Evolutionary conservation across 2,113 vertebrate species (phyloP).

Genomic region (Phrynosoma blainvillii): DNA sequence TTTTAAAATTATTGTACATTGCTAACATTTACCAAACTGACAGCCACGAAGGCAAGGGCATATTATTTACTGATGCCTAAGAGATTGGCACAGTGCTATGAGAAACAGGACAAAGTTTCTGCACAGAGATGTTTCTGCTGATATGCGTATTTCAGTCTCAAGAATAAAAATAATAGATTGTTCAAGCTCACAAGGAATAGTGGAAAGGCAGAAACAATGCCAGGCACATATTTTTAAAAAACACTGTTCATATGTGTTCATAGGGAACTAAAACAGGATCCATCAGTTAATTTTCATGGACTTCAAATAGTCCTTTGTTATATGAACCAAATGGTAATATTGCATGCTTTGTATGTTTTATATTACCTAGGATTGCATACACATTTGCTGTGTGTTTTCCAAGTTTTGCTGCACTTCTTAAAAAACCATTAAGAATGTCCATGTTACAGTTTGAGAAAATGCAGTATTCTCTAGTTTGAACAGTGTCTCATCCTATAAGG

Average conservation of each 20-base stretch:
- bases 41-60: slow-evolving; percentile 1
- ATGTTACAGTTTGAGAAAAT: slow-evolving; percentile 45
- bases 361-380: slow-evolving; percentile 47
- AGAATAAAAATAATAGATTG: slow-evolving; percentile 49
- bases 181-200: slow-evolving; percentile 20
- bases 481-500: slow-evolving; percentile 3
- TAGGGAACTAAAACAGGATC: slow-evolving; percentile 15
- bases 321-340: slow-evolving; percentile 35
- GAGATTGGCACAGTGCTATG: slow-evolving; percentile 35
- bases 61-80: slow-evolving; percentile 9
- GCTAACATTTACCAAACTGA: slow-evolving; percentile 36
- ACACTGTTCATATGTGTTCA: slow-evolving; percentile 16
- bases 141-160: background rate
- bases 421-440: slow-evolving; percentile 25
- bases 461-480: slow-evolving; percentile 40
- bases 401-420: slow-evolving; percentile 21
- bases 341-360: slow-evolving; percentile 61
- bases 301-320: slow-evolving; percentile 46
- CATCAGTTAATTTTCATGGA: slow-evolving; percentile 25
- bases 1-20: slow-evolving; percentile 9
- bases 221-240: slow-evolving; percentile 42
- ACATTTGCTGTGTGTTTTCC: slow-evolving; percentile 25
- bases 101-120: slow-evolving; percentile 18
- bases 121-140: slow-evolving; percentile 16
- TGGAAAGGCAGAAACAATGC: slow-evolving; percentile 41